Percentiles rank a stretch among this genome's conserved stretches.
These are phyloP conservation scores for Tenthredo mesomela DNA, from an alignment of 2,888 invertebrate genomes.

Conservation along the genomic window DNA sequence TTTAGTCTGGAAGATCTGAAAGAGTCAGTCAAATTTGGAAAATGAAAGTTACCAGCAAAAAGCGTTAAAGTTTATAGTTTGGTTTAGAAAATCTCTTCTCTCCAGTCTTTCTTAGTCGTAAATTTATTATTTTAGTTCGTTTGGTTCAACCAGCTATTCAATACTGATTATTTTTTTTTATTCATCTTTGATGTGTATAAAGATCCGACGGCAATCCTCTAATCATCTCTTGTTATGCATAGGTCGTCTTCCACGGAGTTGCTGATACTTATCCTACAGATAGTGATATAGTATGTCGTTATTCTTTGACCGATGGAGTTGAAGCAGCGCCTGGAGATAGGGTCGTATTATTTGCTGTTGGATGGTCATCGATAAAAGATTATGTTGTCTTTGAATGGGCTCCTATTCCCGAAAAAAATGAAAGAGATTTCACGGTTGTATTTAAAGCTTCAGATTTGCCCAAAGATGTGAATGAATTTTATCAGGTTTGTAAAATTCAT, in stretches of 20 bases:
- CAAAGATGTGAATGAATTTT: conserved; percentile 70
- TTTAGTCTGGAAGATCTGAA: background rate
- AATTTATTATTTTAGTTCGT: background rate
- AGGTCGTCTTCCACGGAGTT: conserved; percentile 45
- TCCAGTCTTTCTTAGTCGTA: background rate
- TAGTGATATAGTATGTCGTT: conserved; percentile 40
- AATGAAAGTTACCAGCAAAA: background rate
- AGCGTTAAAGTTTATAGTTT: too few species aligned
- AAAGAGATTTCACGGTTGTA: conserved; percentile 44
- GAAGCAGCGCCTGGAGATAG: conserved; percentile 72
- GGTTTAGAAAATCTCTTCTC: background rate
- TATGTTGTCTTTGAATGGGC: conserved; percentile 74
- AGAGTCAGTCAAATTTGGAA: background rate
- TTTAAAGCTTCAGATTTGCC: conserved; percentile 67
- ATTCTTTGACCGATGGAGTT: conserved; percentile 32
- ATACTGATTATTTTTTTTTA: too few species aligned
- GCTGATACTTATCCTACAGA: conserved; percentile 42
- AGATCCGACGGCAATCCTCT: background rate
- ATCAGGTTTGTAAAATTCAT: conserved; percentile 69
- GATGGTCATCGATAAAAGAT: conserved; percentile 74
- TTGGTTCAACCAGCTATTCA: background rate
- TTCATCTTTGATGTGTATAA: background rate
- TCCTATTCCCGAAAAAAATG: conserved; percentile 57
- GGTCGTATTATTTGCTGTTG: conserved; percentile 74
- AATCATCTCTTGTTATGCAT: background rate